Conservation (phyloP, 2,113 vertebrate species). For the Burhinus bistriatus region DNA sequence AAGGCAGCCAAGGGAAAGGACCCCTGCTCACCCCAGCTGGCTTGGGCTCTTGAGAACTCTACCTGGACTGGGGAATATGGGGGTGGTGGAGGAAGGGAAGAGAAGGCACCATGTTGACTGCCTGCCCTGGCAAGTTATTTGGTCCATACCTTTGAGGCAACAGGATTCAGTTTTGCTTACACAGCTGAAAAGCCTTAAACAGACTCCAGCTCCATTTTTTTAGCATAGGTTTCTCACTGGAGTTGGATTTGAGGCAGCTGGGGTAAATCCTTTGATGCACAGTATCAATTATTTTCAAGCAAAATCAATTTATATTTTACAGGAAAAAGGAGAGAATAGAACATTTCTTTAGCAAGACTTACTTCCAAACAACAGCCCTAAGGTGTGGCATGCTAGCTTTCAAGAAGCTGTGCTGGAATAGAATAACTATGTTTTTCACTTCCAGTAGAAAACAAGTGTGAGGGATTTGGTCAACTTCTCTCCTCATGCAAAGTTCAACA, state of each 20-base stretch:
- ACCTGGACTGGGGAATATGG: neutral
- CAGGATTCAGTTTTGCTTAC: neutral
- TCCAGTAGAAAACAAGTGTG: neutral
- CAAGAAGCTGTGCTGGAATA: neutral
- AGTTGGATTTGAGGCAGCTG: neutral
- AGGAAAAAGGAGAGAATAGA: neutral
- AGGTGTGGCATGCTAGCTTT: neutral
- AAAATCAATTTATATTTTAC: neutral
- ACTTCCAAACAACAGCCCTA: neutral
- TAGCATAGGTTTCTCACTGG: neutral
- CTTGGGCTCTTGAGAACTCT: neutral
- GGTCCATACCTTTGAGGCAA: neutral
- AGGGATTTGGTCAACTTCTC: neutral
- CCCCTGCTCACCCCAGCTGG: neutral
- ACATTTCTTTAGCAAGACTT: neutral
- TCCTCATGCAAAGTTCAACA: neutral
- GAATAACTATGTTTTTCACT: neutral
- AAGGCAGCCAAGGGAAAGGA: neutral
- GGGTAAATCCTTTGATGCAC: neutral
- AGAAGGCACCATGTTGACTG: neutral
- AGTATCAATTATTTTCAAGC: neutral
- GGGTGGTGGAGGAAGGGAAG: neutral
- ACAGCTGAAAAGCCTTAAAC: neutral
- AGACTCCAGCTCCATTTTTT: neutral
- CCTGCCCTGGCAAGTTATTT: neutral